These are phyloP conservation scores for Sebastes matsubarae DNA, from an alignment of 2,797 vertebrate species.

Conservation along the genomic window DNA sequence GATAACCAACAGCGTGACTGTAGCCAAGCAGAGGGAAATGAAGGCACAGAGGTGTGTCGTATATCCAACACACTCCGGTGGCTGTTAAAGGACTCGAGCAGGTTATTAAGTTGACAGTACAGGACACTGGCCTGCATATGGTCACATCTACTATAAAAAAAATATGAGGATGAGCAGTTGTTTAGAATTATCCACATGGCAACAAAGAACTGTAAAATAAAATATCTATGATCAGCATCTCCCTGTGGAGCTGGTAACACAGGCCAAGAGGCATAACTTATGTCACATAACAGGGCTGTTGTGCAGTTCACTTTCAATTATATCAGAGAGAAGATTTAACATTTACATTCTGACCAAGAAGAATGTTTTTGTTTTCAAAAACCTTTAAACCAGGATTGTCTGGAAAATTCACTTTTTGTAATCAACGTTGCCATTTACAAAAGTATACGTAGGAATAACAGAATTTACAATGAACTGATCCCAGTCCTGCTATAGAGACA, in stretches of 20 bases:
- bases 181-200: constrained; percentile 25
- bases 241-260: constrained; percentile 16
- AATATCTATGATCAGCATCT: neutral
- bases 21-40: constrained; percentile 49
- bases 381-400: neutral
- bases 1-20: constrained; percentile 23
- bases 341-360: neutral
- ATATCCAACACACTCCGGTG: constrained; percentile 65
- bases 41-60: constrained; percentile 75
- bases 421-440: neutral
- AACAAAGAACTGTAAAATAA: constrained; percentile 19
- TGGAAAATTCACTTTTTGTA: neutral
- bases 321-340: neutral
- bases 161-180: constrained; percentile 6
- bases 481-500: constrained; percentile 22
- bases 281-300: constrained; percentile 9
- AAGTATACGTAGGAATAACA: neutral
- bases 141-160: constrained; percentile 6
- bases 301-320: constrained; percentile 1
- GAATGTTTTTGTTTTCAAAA: neutral
- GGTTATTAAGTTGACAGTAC: constrained; percentile 13
- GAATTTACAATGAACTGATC: constrained; percentile 5
- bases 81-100: constrained; percentile 55
- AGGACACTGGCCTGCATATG: neutral
- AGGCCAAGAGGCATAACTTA: constrained; percentile 16